Conservation (phyloP, 2,113 vertebrate genomes). For the Pongo pygmaeus region DNA sequence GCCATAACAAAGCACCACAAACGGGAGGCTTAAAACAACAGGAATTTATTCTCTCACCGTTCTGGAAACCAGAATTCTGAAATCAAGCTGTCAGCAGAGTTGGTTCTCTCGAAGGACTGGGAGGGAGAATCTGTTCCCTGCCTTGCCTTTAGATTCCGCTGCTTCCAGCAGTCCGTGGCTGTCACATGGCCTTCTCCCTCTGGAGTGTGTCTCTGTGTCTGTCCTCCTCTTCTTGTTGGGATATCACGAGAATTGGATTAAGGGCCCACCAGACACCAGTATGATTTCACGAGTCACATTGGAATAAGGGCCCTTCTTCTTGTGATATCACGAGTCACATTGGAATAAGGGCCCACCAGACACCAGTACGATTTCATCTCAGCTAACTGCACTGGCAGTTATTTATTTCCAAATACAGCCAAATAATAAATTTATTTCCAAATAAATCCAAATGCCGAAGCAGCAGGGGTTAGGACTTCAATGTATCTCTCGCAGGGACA, state of each 20-base stretch:
- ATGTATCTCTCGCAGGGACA: rapidly evolving
- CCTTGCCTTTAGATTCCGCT: not conserved
- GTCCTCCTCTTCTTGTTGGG: not conserved
- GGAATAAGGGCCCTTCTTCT: not conserved
- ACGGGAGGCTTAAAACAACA: not conserved
- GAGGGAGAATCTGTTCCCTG: not conserved
- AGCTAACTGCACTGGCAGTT: no score
- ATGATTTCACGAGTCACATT: not conserved
- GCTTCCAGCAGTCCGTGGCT: not conserved
- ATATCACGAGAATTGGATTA: not conserved
- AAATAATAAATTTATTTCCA: not conserved
- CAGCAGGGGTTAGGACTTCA: not conserved
- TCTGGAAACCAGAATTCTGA: not conserved
- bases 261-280: not conserved
- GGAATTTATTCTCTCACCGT: not conserved
- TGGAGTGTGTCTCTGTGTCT: rapidly evolving
- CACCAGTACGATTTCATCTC: not conserved
- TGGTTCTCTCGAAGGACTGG: not conserved
- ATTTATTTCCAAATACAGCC: not conserved
- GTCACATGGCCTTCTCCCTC: not conserved
- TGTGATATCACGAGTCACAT: not conserved
- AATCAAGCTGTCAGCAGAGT: not conserved
- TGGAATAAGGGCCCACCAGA: no score
- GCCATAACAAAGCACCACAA: rapidly evolving
- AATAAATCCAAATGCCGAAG: no score